A percentile compares a stretch with the other conserved stretches of the same genome.
Conservation (phyloP, 2,797 vertebrate species). For the Neosalanx taihuensis region DNA sequence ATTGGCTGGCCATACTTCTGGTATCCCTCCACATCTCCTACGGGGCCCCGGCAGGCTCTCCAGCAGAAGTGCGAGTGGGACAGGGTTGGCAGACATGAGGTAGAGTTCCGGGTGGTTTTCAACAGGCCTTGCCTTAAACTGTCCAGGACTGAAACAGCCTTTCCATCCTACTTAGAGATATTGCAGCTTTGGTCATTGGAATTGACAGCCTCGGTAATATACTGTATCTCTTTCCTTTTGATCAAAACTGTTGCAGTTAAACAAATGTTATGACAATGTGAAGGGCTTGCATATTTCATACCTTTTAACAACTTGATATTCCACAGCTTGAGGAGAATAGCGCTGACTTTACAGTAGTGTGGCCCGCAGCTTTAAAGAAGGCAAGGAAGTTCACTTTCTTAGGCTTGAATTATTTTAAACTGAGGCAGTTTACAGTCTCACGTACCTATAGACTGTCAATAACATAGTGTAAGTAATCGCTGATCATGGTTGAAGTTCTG, state of each 20-base stretch:
- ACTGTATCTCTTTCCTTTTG: conserved; percentile 19
- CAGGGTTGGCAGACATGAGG: conserved; percentile 38
- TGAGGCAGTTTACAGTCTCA: too few species aligned
- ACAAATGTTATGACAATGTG: conserved; percentile 15
- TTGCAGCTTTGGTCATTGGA: background rate
- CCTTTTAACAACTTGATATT: conserved; percentile 1
- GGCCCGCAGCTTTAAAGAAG: background rate
- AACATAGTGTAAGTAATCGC: background rate
- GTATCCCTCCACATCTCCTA: conserved; percentile 52
- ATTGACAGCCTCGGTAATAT: conserved; percentile 9
- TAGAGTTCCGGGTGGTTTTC: conserved; percentile 37
- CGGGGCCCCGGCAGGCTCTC: conserved; percentile 33
- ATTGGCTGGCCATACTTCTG: conserved; percentile 54
- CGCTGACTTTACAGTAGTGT: background rate
- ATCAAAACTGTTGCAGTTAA: conserved; percentile 21
- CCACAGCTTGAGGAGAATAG: background rate
- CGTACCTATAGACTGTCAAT: too few species aligned
- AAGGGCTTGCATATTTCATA: conserved; percentile 11
- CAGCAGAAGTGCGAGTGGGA: conserved; percentile 36
- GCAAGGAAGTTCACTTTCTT: too few species aligned
- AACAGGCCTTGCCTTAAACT: conserved; percentile 36
- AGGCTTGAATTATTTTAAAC: too few species aligned
- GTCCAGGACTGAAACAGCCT: conserved; percentile 27
- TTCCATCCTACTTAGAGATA: background rate
- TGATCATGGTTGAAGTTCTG: background rate